Base-by-base conservation (phyloP, 2,888 invertebrate genomes). In the Papilio protenor region DNA sequence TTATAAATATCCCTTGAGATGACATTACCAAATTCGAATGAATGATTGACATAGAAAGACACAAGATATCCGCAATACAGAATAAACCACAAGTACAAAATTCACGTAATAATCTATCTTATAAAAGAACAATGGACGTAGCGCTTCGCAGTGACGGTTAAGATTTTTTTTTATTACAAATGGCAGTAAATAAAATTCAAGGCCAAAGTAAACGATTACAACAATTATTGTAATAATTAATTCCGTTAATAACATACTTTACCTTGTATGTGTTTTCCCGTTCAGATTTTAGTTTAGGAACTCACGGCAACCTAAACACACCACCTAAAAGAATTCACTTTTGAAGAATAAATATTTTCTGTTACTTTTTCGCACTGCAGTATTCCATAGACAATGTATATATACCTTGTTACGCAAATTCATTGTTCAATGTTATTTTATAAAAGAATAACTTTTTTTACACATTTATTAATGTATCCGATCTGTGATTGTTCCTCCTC, bases 181-280 rank as follows among this genome's bases (percentile, higher is more conserved):
- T 66, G 79, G 79, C 76, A 76, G 77, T 73, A 79, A 73, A 79
- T 72, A 79, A 79, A 74, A 79, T 79, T 70, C 77, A 77, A 77
- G 76, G 79, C 49, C 79, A 75, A 55, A 79, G 73, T 77, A 73
- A 75, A 81, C 78, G 80, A 80, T 79, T 79, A 80, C 80, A 76
- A 79, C 79, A 81, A 79, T 79, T 76, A 80, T 78, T 79, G 76
- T 77, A 81, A 82, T 84, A 81, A 81, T 81, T 83, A 76, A 80
- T 81, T 82, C 81, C 81, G 81, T 83, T 81, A 81, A 83, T 82
- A 83, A 75, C 83, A 84, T 83, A 84, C 83, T 83, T 87, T 87
- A 89, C 90, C 88, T 88, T 89, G 86, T 81, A 71, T 83, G 59
- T 70, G 84, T 81, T 84, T 85, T 85, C 84, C 82, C 82, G 81